Percentiles rank a stretch among this genome's conserved stretches.
phyloP scores from a whole-genome alignment of 1,140 invertebrate genomes.

The Odontomachus brunneus region DNA sequence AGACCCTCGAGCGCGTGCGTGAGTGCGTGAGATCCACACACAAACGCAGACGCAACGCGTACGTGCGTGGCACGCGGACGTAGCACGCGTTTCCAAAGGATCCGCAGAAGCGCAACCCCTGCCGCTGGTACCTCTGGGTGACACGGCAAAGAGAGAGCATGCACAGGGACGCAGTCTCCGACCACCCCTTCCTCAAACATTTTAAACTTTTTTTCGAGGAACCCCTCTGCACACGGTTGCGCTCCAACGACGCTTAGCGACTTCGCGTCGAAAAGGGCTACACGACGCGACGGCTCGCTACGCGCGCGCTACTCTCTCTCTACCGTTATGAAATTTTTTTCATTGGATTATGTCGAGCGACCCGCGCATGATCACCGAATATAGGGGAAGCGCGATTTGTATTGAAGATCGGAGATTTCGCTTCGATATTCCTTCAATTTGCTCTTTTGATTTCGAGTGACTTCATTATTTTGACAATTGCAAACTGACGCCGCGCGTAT shows the following conservation, averaged over 20 bases:
- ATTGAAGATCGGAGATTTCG: constrained; percentile 26
- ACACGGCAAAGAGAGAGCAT: not conserved
- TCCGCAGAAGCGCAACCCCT: constrained; percentile 72
- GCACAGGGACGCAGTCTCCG: not conserved
- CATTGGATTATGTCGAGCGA: not conserved
- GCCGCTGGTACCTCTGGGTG: constrained; percentile 74
- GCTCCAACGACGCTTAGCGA: constrained; percentile 73
- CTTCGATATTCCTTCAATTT: not conserved
- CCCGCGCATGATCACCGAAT: no score
- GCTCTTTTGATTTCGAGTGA: not conserved
- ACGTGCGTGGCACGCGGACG: constrained; percentile 65
- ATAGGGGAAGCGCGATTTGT: constrained; percentile 8
- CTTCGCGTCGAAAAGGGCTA: constrained; percentile 66
- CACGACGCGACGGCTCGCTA: constrained; percentile 45
- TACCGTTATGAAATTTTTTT: constrained; percentile 67
- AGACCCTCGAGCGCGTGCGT: constrained; percentile 43
- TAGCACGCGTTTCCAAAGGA: constrained; percentile 74
- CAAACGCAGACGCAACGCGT: not conserved
- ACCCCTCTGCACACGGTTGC: constrained; percentile 55
- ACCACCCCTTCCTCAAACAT: constrained; percentile 80
- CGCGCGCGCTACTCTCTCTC: no score
- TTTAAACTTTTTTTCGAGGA: constrained; percentile 82
- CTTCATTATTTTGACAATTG: not conserved
- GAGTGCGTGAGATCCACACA: constrained; percentile 13
- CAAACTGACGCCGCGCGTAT: not conserved